Evolutionary conservation across 2,797 vertebrate species (phyloP).

Genomic region (Dendrocincla fuliginosa): DNA sequence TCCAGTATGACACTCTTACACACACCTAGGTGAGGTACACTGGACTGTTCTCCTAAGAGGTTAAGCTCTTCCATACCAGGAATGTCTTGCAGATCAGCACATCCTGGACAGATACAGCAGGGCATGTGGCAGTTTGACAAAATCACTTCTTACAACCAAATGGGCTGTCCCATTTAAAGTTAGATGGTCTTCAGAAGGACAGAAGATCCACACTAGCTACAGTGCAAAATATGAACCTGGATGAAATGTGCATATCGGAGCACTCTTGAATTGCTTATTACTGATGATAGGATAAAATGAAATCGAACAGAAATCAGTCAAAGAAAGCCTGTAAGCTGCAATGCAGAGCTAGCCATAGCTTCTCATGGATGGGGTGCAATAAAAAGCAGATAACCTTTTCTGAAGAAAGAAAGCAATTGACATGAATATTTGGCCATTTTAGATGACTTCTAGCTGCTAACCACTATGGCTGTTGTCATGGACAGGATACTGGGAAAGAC

Average conservation of each 20-base stretch:
- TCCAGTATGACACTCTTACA: not conserved
- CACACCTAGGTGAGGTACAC: not conserved
- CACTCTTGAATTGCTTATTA: not conserved
- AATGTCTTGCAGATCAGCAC: not conserved
- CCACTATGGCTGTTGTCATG: not conserved
- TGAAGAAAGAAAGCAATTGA: not conserved
- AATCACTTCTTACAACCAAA: not conserved
- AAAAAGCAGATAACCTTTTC: not conserved
- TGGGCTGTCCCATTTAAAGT: not conserved
- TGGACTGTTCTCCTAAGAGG: not conserved
- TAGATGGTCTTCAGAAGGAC: not conserved
- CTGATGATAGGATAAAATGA: not conserved
- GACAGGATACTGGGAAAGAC: not conserved
- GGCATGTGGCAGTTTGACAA: not conserved
- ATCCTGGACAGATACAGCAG: not conserved
- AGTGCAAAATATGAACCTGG: not conserved
- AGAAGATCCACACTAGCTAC: not conserved
- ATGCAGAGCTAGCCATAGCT: not conserved
- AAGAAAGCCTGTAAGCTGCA: not conserved
- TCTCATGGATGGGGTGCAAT: not conserved
- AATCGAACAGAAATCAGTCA: constrained; percentile 2
- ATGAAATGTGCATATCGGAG: not conserved
- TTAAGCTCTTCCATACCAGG: not conserved
- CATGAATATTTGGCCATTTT: not conserved
- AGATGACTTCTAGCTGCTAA: not conserved